Evolutionary conservation across 2,113 vertebrate species (phyloP).

Genomic region (Siphamia tubifer): DNA sequence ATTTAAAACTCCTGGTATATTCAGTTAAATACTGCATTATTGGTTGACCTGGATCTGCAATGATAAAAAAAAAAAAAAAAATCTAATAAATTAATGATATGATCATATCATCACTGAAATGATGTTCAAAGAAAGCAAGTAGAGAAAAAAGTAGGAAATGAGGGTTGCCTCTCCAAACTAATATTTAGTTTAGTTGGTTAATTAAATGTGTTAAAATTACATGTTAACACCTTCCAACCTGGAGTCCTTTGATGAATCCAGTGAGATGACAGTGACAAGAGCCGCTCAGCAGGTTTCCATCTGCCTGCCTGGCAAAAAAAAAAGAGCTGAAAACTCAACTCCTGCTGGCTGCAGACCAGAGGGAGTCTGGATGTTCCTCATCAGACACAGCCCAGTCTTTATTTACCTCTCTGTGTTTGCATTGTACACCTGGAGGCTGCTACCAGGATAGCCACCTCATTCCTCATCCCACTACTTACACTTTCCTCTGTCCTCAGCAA

Average conservation of each 20-base stretch:
- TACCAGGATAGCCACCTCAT: conserved; percentile 3
- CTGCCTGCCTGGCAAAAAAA: conserved; percentile 42
- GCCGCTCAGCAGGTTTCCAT: conserved; percentile 52
- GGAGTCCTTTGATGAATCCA: conserved; percentile 49
- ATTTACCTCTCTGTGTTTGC: conserved; percentile 11
- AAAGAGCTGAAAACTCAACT: conserved; percentile 32
- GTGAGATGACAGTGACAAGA: not conserved
- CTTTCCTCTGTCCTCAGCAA: conserved; percentile 21
- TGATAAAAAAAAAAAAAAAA: conserved; percentile 47
- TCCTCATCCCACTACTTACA: conserved; percentile 10
- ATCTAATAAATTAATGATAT: conserved; percentile 62
- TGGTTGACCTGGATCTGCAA: conserved; percentile 36
- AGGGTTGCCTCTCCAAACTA: not conserved
- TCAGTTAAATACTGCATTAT: conserved; percentile 60
- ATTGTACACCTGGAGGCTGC: conserved; percentile 47
- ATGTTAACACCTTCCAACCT: conserved; percentile 7
- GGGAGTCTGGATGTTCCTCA: conserved; percentile 24
- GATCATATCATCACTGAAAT: conserved; percentile 27
- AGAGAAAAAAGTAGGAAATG: conserved; percentile 4
- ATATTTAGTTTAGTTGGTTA: not conserved
- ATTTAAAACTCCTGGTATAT: conserved; percentile 49
- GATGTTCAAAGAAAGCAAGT: conserved; percentile 11
- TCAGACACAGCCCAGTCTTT: conserved; percentile 18
- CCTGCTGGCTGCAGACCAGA: conserved; percentile 46
- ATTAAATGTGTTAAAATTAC: conserved; percentile 42